Conservation (phyloP, 2,888 invertebrate species). For the Rhyacophila evoluta region DNA sequence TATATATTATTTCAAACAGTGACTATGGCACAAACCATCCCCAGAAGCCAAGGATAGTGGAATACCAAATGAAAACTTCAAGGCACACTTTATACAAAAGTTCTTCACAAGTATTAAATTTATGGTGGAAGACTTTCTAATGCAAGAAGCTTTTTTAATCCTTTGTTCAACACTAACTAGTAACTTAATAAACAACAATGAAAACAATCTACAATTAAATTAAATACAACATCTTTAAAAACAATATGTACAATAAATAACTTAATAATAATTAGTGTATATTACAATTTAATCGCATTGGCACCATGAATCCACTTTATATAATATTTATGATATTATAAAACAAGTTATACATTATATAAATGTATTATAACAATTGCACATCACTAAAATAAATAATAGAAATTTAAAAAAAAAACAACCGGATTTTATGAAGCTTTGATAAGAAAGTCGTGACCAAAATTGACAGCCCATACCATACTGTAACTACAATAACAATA, state of each 20-base stretch:
- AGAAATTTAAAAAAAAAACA: background rate
- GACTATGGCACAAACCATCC: too few relatives aligned
- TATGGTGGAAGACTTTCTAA: background rate
- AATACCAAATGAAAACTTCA: background rate
- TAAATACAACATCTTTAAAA: background rate
- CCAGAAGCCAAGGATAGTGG: too few relatives aligned
- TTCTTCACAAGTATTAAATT: too few relatives aligned
- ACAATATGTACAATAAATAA: conserved; percentile 11
- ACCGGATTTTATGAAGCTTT: background rate
- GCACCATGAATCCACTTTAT: conserved; percentile 49
- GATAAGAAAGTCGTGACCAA: too few relatives aligned
- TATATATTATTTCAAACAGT: too few relatives aligned
- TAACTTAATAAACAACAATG: background rate
- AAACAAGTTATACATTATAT: background rate
- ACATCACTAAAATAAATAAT: background rate
- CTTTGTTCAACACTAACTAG: background rate
- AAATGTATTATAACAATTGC: background rate
- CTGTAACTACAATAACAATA: too few relatives aligned
- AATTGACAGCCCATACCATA: too few relatives aligned
- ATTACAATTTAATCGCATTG: conserved; percentile 41
- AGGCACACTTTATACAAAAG: background rate
- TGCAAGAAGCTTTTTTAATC: background rate
- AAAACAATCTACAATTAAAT: background rate
- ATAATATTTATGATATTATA: conserved; percentile 23
- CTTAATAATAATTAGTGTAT: background rate